Conservation (phyloP, 2,888 invertebrate genomes). For the Aquatica leii region DNA sequence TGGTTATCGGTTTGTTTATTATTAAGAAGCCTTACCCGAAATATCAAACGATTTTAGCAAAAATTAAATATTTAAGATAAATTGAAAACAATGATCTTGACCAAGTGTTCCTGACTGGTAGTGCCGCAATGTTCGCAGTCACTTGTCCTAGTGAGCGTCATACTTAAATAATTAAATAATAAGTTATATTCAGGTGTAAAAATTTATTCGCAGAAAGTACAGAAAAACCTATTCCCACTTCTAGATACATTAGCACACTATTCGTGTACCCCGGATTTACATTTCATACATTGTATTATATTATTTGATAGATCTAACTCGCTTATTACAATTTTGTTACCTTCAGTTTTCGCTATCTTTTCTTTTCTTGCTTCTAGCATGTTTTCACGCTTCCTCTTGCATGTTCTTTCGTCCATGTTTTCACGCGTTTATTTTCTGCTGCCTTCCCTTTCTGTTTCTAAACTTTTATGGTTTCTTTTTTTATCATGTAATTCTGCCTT, state of each 20-base stretch:
- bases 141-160: not conserved
- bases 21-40: conserved; percentile 1
- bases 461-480: not conserved
- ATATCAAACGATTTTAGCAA: not conserved
- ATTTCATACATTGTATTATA: conserved; percentile 10
- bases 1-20: conserved; percentile 3
- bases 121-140: too few relatives aligned
- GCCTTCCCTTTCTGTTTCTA: not conserved
- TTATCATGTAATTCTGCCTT: not conserved
- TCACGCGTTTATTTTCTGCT: conserved; percentile 4
- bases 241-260: conserved; percentile 4
- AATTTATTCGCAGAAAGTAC: not conserved
- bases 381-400: conserved; percentile 2
- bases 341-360: conserved; percentile 4
- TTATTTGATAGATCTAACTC: not conserved
- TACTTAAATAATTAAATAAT: conserved; percentile 1
- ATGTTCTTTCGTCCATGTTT: conserved; percentile 2
- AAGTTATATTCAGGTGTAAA: conserved; percentile 7
- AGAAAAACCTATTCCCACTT: not conserved
- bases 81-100: not conserved
- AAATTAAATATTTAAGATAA: conserved; percentile 5
- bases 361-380: conserved; percentile 3
- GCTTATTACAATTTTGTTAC: conserved; percentile 4
- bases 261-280: conserved; percentile 7
- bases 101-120: not conserved